phyloP scores from a whole-genome alignment of 35 echinoderm and acorn worm genomes.

The Lytechinus pictus region DNA sequence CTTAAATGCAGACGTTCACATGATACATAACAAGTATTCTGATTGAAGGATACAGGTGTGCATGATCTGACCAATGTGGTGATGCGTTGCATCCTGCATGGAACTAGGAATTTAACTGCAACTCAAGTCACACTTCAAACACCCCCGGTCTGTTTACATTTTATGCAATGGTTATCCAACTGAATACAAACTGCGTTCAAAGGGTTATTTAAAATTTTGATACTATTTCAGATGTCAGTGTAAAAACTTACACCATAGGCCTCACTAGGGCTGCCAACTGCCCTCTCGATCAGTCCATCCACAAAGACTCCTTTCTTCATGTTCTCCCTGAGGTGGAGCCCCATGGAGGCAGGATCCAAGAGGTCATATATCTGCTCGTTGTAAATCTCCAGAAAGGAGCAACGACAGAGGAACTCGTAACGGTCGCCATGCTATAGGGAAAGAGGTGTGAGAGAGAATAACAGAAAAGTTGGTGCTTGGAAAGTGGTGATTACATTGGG shows the following conservation, averaged over 20 bases:
- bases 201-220: too few relatives aligned
- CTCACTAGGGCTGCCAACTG: slow-evolving; percentile 74
- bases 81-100: too few relatives aligned
- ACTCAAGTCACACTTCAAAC: too few relatives aligned
- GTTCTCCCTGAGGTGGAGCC: slow-evolving; percentile 90
- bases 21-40: too few relatives aligned
- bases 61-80: too few relatives aligned
- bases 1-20: too few relatives aligned
- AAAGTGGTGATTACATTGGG: too few relatives aligned
- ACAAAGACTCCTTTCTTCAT: slow-evolving; percentile 97
- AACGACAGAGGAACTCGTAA: slow-evolving; percentile 82
- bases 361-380: slow-evolving; percentile 91
- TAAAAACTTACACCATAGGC: slow-evolving; percentile 76
- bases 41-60: too few relatives aligned
- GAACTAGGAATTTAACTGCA: too few relatives aligned
- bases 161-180: too few relatives aligned
- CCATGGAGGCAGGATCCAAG: slow-evolving; percentile 76
- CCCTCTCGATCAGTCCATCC: slow-evolving; percentile 84
- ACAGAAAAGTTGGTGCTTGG: not conserved
- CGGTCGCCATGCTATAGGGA: slow-evolving; percentile 79
- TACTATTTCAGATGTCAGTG: not conserved
- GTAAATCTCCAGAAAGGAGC: slow-evolving; percentile 97
- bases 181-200: too few relatives aligned
- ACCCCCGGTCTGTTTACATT: too few relatives aligned
- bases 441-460: not conserved